Base-by-base conservation (phyloP, 2,888 invertebrate genomes). In the Acanthococcus lagerstroemiae region DNA sequence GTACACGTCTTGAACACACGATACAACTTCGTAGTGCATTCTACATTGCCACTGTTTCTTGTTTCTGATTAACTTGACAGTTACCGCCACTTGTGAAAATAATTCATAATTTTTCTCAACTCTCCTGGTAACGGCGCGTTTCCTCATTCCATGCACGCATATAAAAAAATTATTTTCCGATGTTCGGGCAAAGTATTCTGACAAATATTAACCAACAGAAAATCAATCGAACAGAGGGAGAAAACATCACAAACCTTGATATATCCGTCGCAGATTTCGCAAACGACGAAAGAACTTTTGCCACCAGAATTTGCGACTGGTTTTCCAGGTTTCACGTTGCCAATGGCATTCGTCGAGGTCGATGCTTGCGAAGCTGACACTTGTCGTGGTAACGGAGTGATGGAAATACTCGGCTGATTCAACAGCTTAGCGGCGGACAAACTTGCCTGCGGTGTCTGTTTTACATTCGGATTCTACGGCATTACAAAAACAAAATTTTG, bases 211-310 rank as follows among this genome's bases (percentile, higher is more conserved):
- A n/a, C n/a, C 37, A 30, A 30, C 6, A 30, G 12, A 30, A 30
- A 30, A 30, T 30, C 37, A 30, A 30, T 9, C 37, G 3, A 3
- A 37, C 1, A 9, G 37, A 30, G 15, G 44, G 17, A 30, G 4
- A 58, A 26, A 27, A 17, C 17, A 17, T 6, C 4, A 65, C 25
- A 71, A 70, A 80, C 80, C 77, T 94, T 93, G 69, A 95, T 95
- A 75, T 94, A 95, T 22, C 94, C 94, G 74, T 95, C 95, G 78
- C 95, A 96, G 70, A 95, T 94, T 80, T 95, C 95, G 77, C 95
- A 96, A 71, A 94, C 90, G 70, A 94, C 93, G 77, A 92, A 92
- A 26, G 88, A 84, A 72, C 85, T 86, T 76, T 90, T 90, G 70
- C 82, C 83, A 58, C 81, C 77, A 72, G 67, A 73, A 74, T 55